Percentiles rank a stretch among this genome's conserved stretches.
These are phyloP conservation scores for Limnodromus scolopaceus DNA, from an alignment of 2,797 vertebrate genomes.

Conservation along the genomic window DNA sequence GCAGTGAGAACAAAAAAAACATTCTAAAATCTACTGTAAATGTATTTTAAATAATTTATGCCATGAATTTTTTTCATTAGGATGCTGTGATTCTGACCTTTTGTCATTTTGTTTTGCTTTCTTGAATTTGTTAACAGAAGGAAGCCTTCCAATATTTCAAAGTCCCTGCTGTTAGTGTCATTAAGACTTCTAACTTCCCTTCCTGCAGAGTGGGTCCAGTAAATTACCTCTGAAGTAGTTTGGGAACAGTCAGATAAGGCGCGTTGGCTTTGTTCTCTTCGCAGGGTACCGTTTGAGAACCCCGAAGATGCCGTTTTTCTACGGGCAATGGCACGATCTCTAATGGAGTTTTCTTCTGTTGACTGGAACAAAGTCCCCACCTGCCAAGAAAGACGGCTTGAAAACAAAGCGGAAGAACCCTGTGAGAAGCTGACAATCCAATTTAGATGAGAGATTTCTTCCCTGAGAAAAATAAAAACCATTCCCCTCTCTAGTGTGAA, in stretches of 20 bases:
- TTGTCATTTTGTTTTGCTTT: background rate
- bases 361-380: constrained; percentile 77
- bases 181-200: background rate
- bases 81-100: background rate
- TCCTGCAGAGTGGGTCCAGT: background rate
- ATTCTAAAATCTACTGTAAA: background rate
- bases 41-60: background rate
- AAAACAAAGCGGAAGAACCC: constrained; percentile 5
- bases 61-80: background rate
- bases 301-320: constrained; percentile 64
- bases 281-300: constrained; percentile 65
- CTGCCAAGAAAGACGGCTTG: constrained; percentile 55
- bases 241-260: background rate
- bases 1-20: background rate
- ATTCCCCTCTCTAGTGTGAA: background rate
- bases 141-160: background rate
- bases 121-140: background rate
- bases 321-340: constrained; percentile 69
- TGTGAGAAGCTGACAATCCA: constrained; percentile 68
- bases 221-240: background rate
- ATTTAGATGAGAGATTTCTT: constrained; percentile 69
- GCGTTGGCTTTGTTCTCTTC: background rate
- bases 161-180: background rate
- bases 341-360: constrained; percentile 72
- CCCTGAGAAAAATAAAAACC: background rate